phyloP scores from a whole-genome alignment of 2,797 vertebrate genomes.

The Discoglossus pictus region DNA sequence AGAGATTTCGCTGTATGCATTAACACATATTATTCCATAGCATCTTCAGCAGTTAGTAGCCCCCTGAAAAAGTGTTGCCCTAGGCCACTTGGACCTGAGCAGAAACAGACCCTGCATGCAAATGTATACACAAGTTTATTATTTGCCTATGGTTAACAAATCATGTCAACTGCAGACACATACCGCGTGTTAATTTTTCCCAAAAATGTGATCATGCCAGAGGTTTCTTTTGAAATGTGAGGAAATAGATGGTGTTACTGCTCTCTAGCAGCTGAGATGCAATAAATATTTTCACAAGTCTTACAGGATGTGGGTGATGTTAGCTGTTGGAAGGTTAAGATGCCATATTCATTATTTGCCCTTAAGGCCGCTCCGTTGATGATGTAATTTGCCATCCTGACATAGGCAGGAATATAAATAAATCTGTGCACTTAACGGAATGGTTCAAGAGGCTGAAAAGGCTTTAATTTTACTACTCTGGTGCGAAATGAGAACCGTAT shows the following conservation, averaged over 20 bases:
- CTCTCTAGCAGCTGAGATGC: conserved; percentile 48
- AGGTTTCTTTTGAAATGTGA: conserved; percentile 55
- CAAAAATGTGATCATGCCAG: conserved; percentile 61
- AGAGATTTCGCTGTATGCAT: too few relatives aligned
- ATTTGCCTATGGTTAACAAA: too few relatives aligned
- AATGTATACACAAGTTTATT: too few relatives aligned
- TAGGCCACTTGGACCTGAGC: too few relatives aligned
- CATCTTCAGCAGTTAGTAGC: too few relatives aligned
- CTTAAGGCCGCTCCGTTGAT: conserved; percentile 55
- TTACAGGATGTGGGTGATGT: conserved; percentile 48
- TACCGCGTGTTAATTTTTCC: too few relatives aligned
- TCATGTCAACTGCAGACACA: too few relatives aligned
- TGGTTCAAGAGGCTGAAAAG: conserved; percentile 6
- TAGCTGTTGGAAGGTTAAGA: conserved; percentile 48
- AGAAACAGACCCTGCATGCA: too few relatives aligned
- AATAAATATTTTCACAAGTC: conserved; percentile 58
- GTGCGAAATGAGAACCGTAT: too few relatives aligned
- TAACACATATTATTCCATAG: too few relatives aligned
- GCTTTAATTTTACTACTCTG: too few relatives aligned
- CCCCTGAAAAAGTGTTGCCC: too few relatives aligned
- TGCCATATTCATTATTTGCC: conserved; percentile 47
- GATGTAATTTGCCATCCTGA: conserved; percentile 55
- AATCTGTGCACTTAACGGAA: conserved; percentile 55
- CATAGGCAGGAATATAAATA: conserved; percentile 46
- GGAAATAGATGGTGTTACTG: conserved; percentile 55